A percentile compares a stretch with the other conserved stretches of the same genome.
Evolutionary conservation across 2,888 invertebrate genomes (phyloP).

Genomic region (Chaetogeoica ovagalla): DNA sequence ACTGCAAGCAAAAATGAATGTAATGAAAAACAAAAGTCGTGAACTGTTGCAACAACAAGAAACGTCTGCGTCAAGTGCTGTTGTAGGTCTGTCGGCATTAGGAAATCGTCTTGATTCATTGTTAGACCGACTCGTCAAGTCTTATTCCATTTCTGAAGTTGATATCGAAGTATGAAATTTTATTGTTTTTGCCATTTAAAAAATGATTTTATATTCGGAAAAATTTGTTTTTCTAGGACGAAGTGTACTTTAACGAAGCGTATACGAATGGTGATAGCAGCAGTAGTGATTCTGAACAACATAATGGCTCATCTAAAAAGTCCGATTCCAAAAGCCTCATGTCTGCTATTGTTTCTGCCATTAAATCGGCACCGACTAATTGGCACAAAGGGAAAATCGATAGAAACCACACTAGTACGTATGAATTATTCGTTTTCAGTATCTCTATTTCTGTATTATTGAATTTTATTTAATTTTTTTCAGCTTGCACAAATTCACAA

Average conservation of each 20-base stretch:
- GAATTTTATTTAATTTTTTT: slow-evolving; percentile 20
- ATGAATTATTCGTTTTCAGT: background rate
- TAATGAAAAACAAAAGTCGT: slow-evolving; percentile 67
- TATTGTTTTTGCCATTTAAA: background rate
- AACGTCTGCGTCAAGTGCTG: slow-evolving; percentile 69
- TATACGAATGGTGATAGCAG: slow-evolving; percentile 70
- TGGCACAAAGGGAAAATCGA: slow-evolving; percentile 41
- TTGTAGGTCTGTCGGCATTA: slow-evolving; percentile 70
- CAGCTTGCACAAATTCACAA: slow-evolving; percentile 11
- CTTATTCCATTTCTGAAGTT: slow-evolving; percentile 75
- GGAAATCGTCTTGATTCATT: slow-evolving; percentile 71
- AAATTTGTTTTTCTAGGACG: slow-evolving; percentile 64
- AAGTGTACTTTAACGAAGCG: slow-evolving; percentile 78
- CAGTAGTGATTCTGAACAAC: slow-evolving; percentile 62
- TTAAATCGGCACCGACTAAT: slow-evolving; percentile 37
- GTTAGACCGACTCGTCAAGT: slow-evolving; percentile 72
- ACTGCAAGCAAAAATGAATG: slow-evolving; percentile 68
- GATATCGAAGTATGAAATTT: slow-evolving; percentile 68
- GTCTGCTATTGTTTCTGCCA: slow-evolving; percentile 48
- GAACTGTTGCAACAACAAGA: slow-evolving; percentile 71
- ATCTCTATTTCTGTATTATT: background rate
- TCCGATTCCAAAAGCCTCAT: slow-evolving; percentile 44
- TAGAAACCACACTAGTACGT: slow-evolving; percentile 18
- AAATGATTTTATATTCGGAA: background rate
- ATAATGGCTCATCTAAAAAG: slow-evolving; percentile 25